Base-by-base conservation (phyloP, 1,140 invertebrate species). In the Bombus confusus region DNA sequence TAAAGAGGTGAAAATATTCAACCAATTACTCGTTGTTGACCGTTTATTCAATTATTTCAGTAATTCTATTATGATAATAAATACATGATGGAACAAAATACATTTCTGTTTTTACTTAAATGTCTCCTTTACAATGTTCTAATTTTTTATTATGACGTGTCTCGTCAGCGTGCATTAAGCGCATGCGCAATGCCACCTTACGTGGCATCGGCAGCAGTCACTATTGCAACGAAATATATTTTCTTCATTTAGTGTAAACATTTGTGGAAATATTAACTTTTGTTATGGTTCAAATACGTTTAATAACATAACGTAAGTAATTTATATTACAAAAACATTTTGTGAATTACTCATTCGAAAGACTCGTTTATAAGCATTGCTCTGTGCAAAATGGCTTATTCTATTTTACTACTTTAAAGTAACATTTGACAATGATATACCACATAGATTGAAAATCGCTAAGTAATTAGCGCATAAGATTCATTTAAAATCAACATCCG, bases 141-240 rank as follows among this genome's bases (percentile, higher is more conserved):
- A 89, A 90, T 87, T 91, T 80, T 90, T 85, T 91, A 75, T 88
- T 86, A 91, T 94, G 93, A 94, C 93, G 93, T 94, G 93, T 94
- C 92, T 81, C 75, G 91, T 89, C 89, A 91, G 85, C 89, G 88
- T 93, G 93, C 83, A 80, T 57, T 69, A 47, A 62, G 91, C 94
- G 94, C 96, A 95, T 96, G 96, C 95, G 96, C 94, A 94, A 90
- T 95, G 90, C 91, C 91, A 93, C 96, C 95, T 96, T 96, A 96
- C 96, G 96, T 96, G 96, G 96, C 96, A 96, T 92, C 94, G 91
- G 92, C 92, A 93, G 89, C 90, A 92, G 88, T 93, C 87, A 89
- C 91, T 91, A 86, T 92, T 92, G 89, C 88, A 91, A 91, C 88
- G 85, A 93, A 90, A 94, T 93, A 92, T 80, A 92, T 93, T 93